Evolutionary conservation across 30 jellyfish, hydroid and myxozoan species (phyloP), one percentile per base, ranked within the genome.

Genomic region (Nemopilema nomurai): DNA sequence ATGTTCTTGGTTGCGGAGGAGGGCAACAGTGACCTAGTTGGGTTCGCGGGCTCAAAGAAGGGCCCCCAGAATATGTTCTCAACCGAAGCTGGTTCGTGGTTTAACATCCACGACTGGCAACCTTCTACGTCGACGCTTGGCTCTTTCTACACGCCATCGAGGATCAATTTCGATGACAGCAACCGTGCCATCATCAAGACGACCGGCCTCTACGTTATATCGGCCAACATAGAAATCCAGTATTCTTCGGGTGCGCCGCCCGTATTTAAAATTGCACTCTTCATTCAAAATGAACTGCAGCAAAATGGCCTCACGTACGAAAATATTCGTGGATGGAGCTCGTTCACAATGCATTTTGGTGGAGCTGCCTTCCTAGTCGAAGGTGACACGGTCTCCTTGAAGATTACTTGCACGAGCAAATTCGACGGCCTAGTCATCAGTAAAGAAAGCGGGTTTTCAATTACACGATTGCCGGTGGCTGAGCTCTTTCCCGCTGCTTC

Each of bases 131-230:
- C 28, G 1, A 67, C 67, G 23, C 30, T 29, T 19, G 92, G 96
- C 29, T 33, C 96, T 18, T 89, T 89, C 68, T 76, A 74, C 63
- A 81, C 85, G 17, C 84, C 90, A 26, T 72, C 96, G 4, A n/a
- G 23, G 19, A 72, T 89, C 24, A 68, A 52, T 67, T 89, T 89
- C 69, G 96, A 80, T 49, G 81, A 82, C 50, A 91, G 96, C 8
- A 86, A 30, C 50, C 83, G 76, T 71, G 85, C 84, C 27, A 74
- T 81, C 1, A 71, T 94, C 8, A 85, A 67, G 29, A 31, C 74
- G 32, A 96, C 90, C 0, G 99, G 99, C 26, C 32, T 94, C 49
- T 94, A 84, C 57, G 21, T 78, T 24, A 86, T 89, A n/a, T 89
- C 99, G n/a, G 94, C 94, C 16, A 94, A 94, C 66, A 65, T 94